Conservation (phyloP, 2,888 invertebrate genomes). For the Pantelozetes paolii region DNA sequence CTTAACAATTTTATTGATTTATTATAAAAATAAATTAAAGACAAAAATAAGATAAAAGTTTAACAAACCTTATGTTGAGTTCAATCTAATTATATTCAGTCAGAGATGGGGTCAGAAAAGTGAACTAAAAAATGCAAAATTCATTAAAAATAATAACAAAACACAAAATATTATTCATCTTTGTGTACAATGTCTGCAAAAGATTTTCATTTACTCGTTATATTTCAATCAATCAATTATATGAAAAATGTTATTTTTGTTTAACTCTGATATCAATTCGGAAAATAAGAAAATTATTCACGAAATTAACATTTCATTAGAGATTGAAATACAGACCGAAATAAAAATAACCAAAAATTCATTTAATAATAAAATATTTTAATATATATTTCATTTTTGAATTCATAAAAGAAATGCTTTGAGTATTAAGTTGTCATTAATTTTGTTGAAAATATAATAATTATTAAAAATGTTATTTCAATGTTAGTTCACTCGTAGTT, state of each 20-base stretch:
- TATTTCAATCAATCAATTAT: background rate
- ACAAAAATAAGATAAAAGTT: background rate
- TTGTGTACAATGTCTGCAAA: background rate
- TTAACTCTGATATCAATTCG: too few relatives aligned
- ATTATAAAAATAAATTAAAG: too few relatives aligned
- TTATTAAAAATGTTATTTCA: background rate
- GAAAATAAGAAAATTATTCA: too few relatives aligned
- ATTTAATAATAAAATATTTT: background rate
- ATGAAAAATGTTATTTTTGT: too few relatives aligned
- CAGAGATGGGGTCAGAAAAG: background rate
- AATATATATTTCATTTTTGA: background rate
- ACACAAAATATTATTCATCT: too few relatives aligned
- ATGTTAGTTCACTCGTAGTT: background rate
- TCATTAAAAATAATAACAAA: too few relatives aligned
- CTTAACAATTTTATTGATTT: too few relatives aligned
- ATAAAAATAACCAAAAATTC: too few relatives aligned
- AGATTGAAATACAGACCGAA: too few relatives aligned
- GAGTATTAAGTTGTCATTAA: background rate
- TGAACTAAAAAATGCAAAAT: background rate
- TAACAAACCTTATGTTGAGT: background rate
- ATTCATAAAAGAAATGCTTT: background rate
- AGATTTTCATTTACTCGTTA: background rate
- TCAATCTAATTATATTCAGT: background rate
- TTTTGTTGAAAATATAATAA: slow-evolving; percentile 14
- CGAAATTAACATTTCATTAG: too few relatives aligned